These are phyloP conservation scores for Euzetes globulus DNA, from an alignment of 2,888 invertebrate genomes.

Conservation along the genomic window DNA sequence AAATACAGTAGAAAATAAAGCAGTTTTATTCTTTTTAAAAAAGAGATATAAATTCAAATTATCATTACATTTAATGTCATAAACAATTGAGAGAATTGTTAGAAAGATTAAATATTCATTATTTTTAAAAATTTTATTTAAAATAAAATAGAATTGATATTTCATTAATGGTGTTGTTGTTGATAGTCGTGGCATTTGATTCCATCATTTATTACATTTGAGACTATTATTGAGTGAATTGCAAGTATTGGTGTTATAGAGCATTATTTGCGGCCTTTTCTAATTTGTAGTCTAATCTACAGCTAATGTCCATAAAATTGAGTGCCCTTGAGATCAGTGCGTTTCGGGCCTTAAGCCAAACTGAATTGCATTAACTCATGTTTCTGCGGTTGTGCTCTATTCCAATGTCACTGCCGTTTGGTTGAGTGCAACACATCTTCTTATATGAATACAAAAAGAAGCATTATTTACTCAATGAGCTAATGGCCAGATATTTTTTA, in stretches of 20 bases:
- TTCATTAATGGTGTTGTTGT: no score
- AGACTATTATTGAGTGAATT: background rate
- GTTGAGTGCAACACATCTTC: background rate
- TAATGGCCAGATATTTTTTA: background rate
- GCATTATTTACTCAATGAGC: conserved; percentile 11
- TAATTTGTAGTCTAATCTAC: conserved; percentile 20
- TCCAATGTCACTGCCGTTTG: background rate
- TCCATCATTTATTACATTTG: background rate
- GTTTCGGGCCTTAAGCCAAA: conserved; percentile 4
- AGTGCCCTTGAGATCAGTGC: conserved; percentile 4
- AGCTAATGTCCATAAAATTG: conserved; percentile 21
- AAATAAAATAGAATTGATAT: no score
- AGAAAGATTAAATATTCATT: no score
- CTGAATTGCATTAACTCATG: background rate
- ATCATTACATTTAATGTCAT: no score
- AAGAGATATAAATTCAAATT: no score
- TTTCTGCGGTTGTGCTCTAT: background rate
- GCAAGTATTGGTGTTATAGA: background rate
- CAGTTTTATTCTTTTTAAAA: no score
- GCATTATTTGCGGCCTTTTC: conserved; percentile 15
- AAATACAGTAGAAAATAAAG: no score
- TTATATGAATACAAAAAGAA: background rate
- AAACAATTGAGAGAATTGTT: no score
- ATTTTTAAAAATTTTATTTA: no score
- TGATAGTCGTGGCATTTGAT: background rate